Evolutionary conservation across 2,888 invertebrate species (phyloP), one percentile per base, ranked within the genome.

Genomic region (Tachina lurida): DNA sequence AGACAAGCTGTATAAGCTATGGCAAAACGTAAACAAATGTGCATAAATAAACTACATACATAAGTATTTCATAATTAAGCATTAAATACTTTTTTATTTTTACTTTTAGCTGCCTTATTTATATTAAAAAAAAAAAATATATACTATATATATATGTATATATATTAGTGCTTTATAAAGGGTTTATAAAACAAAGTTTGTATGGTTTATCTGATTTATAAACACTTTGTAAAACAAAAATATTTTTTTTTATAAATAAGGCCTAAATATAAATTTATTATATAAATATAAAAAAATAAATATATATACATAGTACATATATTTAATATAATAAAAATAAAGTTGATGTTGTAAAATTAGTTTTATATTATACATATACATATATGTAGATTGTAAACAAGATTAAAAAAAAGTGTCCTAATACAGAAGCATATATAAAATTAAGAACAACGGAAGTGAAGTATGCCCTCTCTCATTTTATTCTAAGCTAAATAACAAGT

Each of bases 401-500:
- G n/a, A 74, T 39, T 31, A 31, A 7, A 67, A 73, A 76, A 73
- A 71, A 73, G 68, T 78, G 78, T 74, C 65, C 71, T 82, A 85
- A 73, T 73, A 73, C 79, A 63, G 19, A 71, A 71, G 13, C 39
- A 68, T 43, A 75, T 45, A 65, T 60, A 67, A 47, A 83, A 49
- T 63, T 47, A 63, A 76, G 45, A 76, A 87, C 87, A 88, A 88
- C 87, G 84, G 84, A 86, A 87, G 87, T 81, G 76, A 67, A 70
- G 65, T 67, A 65, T 80, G 80, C 80, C 65, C 80, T 80, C 80
- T 73, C 80, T 80, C 58, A 80, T 80, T 58, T 65, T 52, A 63
- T 70, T 67, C 31, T 31, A 31, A 31, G 31, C 31, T 31, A 31
- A 31, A 31, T 31, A 31, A 31, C 31, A 31, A 31, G 31, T 31